phyloP scores from a whole-genome alignment of 2,797 vertebrate species.

The Remorina albescens region DNA sequence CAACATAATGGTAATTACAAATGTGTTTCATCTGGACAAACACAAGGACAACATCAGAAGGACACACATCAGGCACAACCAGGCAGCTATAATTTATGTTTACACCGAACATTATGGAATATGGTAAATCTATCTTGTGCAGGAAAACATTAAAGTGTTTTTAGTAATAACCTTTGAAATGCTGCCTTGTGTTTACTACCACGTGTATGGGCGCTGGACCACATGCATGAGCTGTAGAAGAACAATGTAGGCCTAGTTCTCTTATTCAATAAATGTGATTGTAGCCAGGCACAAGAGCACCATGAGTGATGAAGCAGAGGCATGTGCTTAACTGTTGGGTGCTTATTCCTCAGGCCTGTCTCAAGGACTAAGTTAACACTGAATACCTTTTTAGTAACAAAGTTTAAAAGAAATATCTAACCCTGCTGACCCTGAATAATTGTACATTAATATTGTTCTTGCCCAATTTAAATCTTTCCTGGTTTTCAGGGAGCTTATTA shows the following conservation, averaged over 20 bases:
- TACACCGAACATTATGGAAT: constrained; percentile 14
- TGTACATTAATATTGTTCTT: no score
- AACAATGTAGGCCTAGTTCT: constrained; percentile 69
- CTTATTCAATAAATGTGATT: constrained; percentile 76
- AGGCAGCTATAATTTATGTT: constrained; percentile 24
- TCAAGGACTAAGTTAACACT: constrained; percentile 24
- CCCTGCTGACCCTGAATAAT: not conserved
- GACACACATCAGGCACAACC: constrained; percentile 16
- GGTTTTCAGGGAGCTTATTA: not conserved
- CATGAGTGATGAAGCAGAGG: constrained; percentile 50
- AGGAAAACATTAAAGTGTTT: constrained; percentile 43
- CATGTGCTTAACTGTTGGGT: constrained; percentile 58
- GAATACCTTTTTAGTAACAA: not conserved
- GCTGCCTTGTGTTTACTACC: constrained; percentile 63
- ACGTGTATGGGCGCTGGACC: constrained; percentile 51
- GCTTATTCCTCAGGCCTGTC: constrained; percentile 39
- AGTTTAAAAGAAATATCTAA: constrained; percentile 2
- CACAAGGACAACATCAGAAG: not conserved
- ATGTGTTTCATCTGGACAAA: constrained; percentile 3
- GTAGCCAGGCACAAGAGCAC: constrained; percentile 59
- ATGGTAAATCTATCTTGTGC: constrained; percentile 7
- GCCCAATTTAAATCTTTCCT: not conserved
- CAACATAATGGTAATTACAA: not conserved
- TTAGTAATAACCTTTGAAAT: constrained; percentile 58
- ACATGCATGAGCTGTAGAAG: constrained; percentile 49